Evolutionary conservation across 2,797 vertebrate species (phyloP).

Genomic region (Sitta carolinensis): DNA sequence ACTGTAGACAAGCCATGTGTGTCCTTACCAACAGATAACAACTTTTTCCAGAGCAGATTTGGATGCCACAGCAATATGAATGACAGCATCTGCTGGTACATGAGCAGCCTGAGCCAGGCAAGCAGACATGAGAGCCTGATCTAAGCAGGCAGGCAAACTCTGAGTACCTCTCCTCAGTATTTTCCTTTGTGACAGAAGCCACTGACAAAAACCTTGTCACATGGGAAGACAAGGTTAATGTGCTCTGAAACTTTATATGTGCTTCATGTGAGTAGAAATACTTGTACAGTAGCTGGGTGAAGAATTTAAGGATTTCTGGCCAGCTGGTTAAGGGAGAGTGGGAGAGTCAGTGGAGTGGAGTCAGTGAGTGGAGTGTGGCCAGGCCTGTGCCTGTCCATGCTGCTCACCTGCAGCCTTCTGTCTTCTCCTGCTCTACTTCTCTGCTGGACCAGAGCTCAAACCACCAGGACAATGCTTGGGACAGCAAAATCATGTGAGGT

Average conservation of each 20-base stretch:
- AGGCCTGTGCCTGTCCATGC: neutral
- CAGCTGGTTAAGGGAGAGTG: fast-evolving
- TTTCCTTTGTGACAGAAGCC: neutral
- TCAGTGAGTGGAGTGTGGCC: neutral
- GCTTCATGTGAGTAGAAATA: neutral
- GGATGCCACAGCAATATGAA: neutral
- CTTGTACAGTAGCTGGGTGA: neutral
- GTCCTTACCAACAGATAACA: neutral
- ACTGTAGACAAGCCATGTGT: neutral
- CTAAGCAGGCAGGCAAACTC: neutral
- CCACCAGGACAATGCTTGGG: neutral
- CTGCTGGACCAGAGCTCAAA: neutral
- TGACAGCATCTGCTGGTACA: neutral
- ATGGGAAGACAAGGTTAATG: neutral
- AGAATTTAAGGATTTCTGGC: neutral
- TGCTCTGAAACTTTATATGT: neutral
- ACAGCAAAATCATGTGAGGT: neutral
- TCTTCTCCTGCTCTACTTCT: neutral
- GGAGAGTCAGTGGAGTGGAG: neutral
- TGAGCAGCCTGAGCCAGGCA: neutral
- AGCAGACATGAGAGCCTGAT: no score
- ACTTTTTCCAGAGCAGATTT: neutral
- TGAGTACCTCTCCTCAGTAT: neutral
- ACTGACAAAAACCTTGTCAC: neutral
- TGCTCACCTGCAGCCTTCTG: neutral